phyloP scores from a whole-genome alignment of 2,797 vertebrate species.

The Pangasius djambal region DNA sequence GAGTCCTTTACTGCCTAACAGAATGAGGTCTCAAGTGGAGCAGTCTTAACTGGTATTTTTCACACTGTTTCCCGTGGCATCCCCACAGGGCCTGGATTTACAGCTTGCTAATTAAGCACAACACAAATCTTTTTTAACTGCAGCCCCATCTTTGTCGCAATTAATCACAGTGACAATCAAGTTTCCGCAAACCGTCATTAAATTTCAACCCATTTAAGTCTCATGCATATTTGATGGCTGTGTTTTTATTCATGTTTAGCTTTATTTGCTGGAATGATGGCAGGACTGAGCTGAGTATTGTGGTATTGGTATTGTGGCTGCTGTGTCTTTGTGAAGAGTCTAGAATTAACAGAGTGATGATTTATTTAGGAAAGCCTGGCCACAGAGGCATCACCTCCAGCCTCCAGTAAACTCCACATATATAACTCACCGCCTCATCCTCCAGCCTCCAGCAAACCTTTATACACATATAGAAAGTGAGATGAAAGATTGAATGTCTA shows the following conservation, averaged over 20 bases:
- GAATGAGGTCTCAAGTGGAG: conserved; percentile 36
- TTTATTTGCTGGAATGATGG: not conserved
- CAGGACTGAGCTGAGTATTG: not conserved
- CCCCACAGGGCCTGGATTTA: conserved; percentile 49
- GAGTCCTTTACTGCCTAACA: conserved; percentile 33
- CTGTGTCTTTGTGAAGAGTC: not conserved
- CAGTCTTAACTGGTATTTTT: conserved; percentile 28
- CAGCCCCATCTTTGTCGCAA: conserved; percentile 46
- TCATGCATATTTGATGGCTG: conserved; percentile 50
- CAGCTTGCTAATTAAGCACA: conserved; percentile 65
- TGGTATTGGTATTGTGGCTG: not conserved
- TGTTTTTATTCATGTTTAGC: not conserved
- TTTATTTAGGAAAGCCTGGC: conserved; percentile 3
- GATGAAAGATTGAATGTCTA: not conserved
- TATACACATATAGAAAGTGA: not conserved
- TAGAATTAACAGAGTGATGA: conserved; percentile 4
- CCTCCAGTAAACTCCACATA: not conserved
- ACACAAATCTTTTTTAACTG: conserved; percentile 61
- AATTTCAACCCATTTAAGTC: conserved; percentile 51
- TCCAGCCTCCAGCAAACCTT: not conserved
- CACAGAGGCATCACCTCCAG: not conserved
- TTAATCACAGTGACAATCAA: conserved; percentile 63
- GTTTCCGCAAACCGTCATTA: conserved; percentile 41
- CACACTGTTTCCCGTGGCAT: conserved; percentile 40
- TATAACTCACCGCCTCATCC: not conserved